A percentile compares a stretch with the other conserved stretches of the same genome.
Evolutionary conservation across 2,888 invertebrate genomes (phyloP).

Genomic region (Synergus itoensis): DNA sequence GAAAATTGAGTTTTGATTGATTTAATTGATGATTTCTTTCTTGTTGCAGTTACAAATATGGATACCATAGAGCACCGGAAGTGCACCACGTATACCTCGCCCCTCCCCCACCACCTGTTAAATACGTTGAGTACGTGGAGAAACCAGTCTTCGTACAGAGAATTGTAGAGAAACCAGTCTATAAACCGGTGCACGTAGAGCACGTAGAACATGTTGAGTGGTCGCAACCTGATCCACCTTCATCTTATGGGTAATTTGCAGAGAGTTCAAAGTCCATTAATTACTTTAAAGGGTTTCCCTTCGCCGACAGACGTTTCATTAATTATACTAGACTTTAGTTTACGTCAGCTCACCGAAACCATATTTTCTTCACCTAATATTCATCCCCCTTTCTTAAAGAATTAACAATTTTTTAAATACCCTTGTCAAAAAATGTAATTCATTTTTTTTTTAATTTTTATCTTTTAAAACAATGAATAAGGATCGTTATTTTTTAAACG

Average conservation of each 20-base stretch:
- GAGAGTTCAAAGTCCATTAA: constrained; percentile 6
- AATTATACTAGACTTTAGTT: not conserved
- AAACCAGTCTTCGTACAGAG: constrained; percentile 72
- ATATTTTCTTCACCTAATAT: too few relatives aligned
- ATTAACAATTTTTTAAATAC: not conserved
- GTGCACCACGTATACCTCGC: constrained; percentile 73
- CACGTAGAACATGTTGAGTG: constrained; percentile 65
- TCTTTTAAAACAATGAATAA: too few relatives aligned
- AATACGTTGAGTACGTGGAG: constrained; percentile 74
- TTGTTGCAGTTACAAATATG: constrained; percentile 69
- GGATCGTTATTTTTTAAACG: too few relatives aligned
- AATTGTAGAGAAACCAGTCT: constrained; percentile 71
- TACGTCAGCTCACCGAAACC: not conserved
- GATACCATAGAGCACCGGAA: constrained; percentile 67
- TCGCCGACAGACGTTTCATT: not conserved
- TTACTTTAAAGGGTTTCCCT: not conserved
- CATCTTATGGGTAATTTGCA: constrained; percentile 66
- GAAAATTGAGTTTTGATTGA: not conserved
- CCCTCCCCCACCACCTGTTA: constrained; percentile 65
- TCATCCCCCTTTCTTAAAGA: not conserved
- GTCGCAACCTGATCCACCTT: constrained; percentile 66
- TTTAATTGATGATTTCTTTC: not conserved
- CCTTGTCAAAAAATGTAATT: not conserved
- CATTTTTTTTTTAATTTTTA: too few relatives aligned
- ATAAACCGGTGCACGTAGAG: constrained; percentile 64